Percentiles rank a stretch among this genome's conserved stretches.
Evolutionary conservation across 2,888 invertebrate genomes (phyloP).

Genomic region (Mythimna vitellina): DNA sequence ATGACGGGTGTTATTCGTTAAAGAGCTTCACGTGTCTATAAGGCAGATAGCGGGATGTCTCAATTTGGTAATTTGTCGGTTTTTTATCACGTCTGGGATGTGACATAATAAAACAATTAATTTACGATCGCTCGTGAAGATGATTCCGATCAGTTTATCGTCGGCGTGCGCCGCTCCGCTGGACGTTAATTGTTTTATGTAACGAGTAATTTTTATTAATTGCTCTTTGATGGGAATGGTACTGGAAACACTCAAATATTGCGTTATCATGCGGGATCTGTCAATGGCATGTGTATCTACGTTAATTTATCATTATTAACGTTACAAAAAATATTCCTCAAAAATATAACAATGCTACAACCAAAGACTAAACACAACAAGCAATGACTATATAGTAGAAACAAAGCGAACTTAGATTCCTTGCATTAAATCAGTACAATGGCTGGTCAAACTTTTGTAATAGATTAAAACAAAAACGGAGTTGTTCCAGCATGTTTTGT

Average conservation of each 20-base stretch:
- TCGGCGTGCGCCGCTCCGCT: slow-evolving; percentile 81
- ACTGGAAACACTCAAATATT: slow-evolving; percentile 71
- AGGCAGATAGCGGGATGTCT: slow-evolving; percentile 89
- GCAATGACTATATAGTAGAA: background rate
- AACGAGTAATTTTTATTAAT: slow-evolving; percentile 89
- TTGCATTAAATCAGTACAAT: slow-evolving; percentile 27
- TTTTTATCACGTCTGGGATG: slow-evolving; percentile 84
- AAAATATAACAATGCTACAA: background rate
- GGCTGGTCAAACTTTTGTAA: slow-evolving; percentile 44
- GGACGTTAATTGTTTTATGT: slow-evolving; percentile 88
- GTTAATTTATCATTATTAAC: background rate
- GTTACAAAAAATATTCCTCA: background rate
- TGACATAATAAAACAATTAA: slow-evolving; percentile 90
- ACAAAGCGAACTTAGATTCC: background rate
- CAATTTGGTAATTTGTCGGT: slow-evolving; percentile 88
- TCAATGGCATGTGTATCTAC: slow-evolving; percentile 38
- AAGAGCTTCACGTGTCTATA: slow-evolving; percentile 82
- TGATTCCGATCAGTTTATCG: slow-evolving; percentile 87
- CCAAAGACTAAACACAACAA: background rate
- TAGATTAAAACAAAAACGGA: slow-evolving; percentile 54
- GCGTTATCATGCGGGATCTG: slow-evolving; percentile 79
- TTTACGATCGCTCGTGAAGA: slow-evolving; percentile 85
- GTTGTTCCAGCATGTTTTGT: slow-evolving; percentile 39
- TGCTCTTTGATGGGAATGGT: slow-evolving; percentile 83
- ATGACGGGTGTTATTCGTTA: slow-evolving; percentile 81